phyloP scores from a whole-genome alignment of 2,113 vertebrate genomes.

The Protobothrops mucrosquamatus region DNA sequence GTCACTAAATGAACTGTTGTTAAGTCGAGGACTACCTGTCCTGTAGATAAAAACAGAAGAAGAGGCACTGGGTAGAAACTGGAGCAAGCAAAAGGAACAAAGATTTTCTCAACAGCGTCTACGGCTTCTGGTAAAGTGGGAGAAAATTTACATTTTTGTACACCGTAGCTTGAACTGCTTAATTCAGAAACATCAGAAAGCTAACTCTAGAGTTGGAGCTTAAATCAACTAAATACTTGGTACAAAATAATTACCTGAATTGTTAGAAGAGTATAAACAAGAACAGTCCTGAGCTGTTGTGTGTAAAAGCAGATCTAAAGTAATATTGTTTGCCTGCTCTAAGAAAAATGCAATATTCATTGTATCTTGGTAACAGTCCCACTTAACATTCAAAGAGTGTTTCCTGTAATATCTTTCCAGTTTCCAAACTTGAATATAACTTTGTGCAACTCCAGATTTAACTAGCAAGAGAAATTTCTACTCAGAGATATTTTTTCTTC shows the following conservation, averaged over 20 bases:
- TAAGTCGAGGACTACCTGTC: not conserved
- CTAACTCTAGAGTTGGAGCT: not conserved
- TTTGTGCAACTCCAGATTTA: not conserved
- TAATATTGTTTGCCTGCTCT: no score
- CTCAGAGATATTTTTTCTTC: not conserved
- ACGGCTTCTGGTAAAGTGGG: not conserved
- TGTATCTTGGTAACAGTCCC: not conserved
- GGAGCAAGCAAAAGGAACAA: not conserved
- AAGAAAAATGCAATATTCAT: not conserved
- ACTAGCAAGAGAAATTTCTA: not conserved
- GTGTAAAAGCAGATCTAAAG: not conserved
- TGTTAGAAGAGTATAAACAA: not conserved
- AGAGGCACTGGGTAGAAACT: not conserved
- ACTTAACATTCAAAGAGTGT: not conserved
- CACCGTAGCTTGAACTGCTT: not conserved
- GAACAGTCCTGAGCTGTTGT: not conserved
- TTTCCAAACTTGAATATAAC: not conserved
- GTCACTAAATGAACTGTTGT: not conserved
- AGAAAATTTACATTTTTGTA: not conserved
- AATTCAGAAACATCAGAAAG: not conserved
- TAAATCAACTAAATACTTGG: not conserved
- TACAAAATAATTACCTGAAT: not conserved
- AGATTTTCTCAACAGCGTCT: not conserved
- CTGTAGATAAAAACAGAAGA: not conserved
- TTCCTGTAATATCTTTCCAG: not conserved